Evolutionary conservation across 1,140 invertebrate species (phyloP), one percentile per base, ranked within the genome.

Genomic region (Caligus rogercresseyi): DNA sequence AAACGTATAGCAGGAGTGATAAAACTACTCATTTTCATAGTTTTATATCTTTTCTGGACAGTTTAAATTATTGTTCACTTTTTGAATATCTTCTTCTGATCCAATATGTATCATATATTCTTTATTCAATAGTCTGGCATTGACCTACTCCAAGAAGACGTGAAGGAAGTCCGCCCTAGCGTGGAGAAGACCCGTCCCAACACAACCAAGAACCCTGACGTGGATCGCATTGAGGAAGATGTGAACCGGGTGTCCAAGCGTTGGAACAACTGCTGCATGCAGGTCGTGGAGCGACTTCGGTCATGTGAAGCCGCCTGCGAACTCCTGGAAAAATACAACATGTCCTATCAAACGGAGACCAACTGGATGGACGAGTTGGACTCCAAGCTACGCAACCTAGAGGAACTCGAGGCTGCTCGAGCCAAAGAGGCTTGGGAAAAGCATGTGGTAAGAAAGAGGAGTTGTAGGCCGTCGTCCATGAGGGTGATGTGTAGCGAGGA

Each of bases 141-240:
- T 68, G 89, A 96, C 71, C 84, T 87, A 69, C 77, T 98, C 71
- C 86, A 87, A 69, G 86, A 89, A 65, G 89, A 95, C 70, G 83
- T 87, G 0, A 84, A 85, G 68, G 86, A 85, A 70, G 82, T 91
- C 31, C 79, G 89, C 53, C 80, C 86, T 43, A 76, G 93, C 54
- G 89, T 90, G 0, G 88, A 91, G 68, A 83, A 83, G 68, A 91
- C 88, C 1, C 74, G 90, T 60, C 81, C 78, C 73, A 67, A 78
- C 73, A 74, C 78, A 72, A 68, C 77, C 69, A 79, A 81, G 72
- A 84, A 82, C 66, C 78, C 80, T 7, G 94, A 98, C 75, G 80
- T 98, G 62, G 92, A 96, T 68, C 77, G 85, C 16, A 72, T 97
- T n/a, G 92, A 97, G 71, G 85, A 88, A 67, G 92, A 97, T 68